Conservation (phyloP, 1,140 invertebrate genomes). For the Ladona fulva region DNA sequence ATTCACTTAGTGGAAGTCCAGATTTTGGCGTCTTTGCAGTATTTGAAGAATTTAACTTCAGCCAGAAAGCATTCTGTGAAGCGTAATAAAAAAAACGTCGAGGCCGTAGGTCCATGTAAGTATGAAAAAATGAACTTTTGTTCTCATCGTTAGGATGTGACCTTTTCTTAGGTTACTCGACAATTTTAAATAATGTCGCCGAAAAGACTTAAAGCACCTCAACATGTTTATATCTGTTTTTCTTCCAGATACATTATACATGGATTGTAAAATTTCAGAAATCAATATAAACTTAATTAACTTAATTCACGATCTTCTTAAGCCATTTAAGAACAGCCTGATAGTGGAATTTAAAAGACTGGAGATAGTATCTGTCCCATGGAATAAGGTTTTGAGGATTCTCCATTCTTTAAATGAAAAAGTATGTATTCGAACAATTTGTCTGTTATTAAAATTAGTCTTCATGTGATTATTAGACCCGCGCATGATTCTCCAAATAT, state of each 20-base stretch:
- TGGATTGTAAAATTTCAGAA: not conserved
- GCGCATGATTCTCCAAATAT: too few species aligned
- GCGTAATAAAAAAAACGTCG: not conserved
- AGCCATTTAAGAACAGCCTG: not conserved
- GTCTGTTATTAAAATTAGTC: too few species aligned
- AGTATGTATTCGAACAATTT: not conserved
- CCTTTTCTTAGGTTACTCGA: too few species aligned
- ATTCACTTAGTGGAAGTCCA: not conserved
- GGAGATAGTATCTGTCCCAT: not conserved
- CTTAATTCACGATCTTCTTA: not conserved
- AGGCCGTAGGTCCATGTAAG: not conserved
- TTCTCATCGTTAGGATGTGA: too few species aligned
- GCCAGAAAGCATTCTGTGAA: not conserved
- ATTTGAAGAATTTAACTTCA: not conserved
- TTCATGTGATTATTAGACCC: too few species aligned
- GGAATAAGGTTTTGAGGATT: not conserved
- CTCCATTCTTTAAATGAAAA: not conserved
- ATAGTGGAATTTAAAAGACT: not conserved
- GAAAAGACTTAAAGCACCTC: too few species aligned
- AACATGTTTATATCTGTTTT: not conserved
- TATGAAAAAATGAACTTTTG: not conserved
- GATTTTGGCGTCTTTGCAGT: not conserved
- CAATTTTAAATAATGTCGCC: too few species aligned
- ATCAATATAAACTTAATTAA: slow-evolving; percentile 6
- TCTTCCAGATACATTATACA: not conserved